Evolutionary conservation across 1,140 invertebrate species (phyloP), one percentile per base, ranked within the genome.

Genomic region (Drosophila punjabiensis): DNA sequence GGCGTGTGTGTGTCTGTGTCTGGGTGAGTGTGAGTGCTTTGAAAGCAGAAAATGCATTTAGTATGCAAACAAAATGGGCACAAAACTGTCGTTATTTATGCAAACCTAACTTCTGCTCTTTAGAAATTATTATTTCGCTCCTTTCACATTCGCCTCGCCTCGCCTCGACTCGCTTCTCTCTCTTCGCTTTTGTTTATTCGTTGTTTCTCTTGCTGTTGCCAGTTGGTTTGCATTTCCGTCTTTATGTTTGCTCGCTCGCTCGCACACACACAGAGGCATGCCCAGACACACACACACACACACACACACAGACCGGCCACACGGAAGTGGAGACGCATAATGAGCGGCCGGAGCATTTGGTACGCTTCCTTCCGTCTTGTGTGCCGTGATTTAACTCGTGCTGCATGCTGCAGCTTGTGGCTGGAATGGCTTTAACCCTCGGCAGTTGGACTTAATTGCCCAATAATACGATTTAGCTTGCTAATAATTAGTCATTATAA

Each of bases 71-170:
- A 85, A 79, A 90, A 89, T 61, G 76, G 66, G 86, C 77, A 79
- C 86, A 89, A 76, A 85, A 90, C 74, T 90, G 79, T 47, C 79
- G 82, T 89, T 89, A 82, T 82, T 89, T 90, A 89, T 89, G 85
- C 85, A 89, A 89, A 90, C 82, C 66, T 79, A 90, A 86, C 86
- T 90, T 90, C 82, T 82, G 76, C 85, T 79, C 86, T 89, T 90
- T 89, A 82, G 79, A 89, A 89, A 89, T 90, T 90, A 89, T 89
- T 89, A 90, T 88, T 84, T 85, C 61, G 65, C 77, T 80, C 73
- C 75, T 76, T 84, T 69, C 47, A 55, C 69, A 62, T 83, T 81
- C 8, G 24, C 28, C 50, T n/a, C 28, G 28, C 10, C 33, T 35
- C 24, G 1, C 24, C 24, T 81, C 8, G 24, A 9, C 50, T n/a